phyloP scores from a whole-genome alignment of 2,797 vertebrate species.

The Platyrinchus mystaceus region DNA sequence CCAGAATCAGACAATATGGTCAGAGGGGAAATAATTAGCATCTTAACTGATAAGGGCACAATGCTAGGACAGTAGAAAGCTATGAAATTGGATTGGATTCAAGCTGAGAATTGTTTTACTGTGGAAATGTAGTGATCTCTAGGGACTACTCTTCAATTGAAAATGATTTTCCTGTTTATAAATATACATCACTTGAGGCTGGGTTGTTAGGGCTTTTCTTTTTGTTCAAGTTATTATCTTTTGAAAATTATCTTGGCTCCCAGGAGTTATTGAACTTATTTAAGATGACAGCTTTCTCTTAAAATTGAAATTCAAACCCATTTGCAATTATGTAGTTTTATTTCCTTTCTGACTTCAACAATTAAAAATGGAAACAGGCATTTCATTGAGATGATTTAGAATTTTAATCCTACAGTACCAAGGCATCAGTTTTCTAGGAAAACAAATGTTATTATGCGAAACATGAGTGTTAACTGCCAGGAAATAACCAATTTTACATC shows the following conservation, averaged over 20 bases:
- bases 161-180: constrained; percentile 77
- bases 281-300: constrained; percentile 41
- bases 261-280: constrained; percentile 21
- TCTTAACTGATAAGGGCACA: constrained; percentile 59
- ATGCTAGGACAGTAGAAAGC: constrained; percentile 10
- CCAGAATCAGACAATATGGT: constrained; percentile 36
- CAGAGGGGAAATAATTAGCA: constrained; percentile 74
- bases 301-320: constrained; percentile 41
- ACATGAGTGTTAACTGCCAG: constrained; percentile 38
- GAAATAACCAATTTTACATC: constrained; percentile 53
- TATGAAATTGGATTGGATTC: constrained; percentile 50
- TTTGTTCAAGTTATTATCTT: constrained; percentile 55
- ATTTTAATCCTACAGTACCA: constrained; percentile 37
- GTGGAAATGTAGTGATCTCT: constrained; percentile 54
- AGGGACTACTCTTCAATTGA: constrained; percentile 62
- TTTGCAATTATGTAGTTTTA: constrained; percentile 23
- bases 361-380: constrained; percentile 60
- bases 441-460: constrained; percentile 36
- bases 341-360: constrained; percentile 27
- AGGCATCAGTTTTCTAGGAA: constrained; percentile 27
- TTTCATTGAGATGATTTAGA: constrained; percentile 45
- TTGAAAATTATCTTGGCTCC: constrained; percentile 61
- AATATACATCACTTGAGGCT: constrained; percentile 20
- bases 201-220: neutral
- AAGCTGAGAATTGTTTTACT: constrained; percentile 61